phyloP scores from a whole-genome alignment of 2,797 vertebrate species.

The Amblyraja radiata region DNA sequence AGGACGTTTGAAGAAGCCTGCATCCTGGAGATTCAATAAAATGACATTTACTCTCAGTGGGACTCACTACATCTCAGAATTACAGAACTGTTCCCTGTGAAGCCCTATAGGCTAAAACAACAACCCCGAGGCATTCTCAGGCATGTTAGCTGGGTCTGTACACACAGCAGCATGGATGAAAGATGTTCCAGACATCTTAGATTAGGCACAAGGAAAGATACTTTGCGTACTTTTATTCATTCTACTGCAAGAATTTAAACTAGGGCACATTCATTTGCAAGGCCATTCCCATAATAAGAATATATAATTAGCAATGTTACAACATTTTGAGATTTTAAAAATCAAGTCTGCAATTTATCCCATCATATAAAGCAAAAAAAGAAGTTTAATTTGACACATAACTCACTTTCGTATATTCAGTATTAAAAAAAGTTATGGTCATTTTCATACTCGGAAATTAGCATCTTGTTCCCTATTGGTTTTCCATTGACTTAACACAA shows the following conservation, averaged over 20 bases:
- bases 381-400: no score
- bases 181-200: no score
- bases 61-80: not conserved
- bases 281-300: not conserved
- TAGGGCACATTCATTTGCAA: not conserved
- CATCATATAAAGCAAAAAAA: no score
- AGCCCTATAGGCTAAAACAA: not conserved
- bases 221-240: not conserved
- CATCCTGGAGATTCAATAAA: not conserved
- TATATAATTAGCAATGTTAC: not conserved
- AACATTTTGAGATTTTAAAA: no score
- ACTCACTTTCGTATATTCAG: no score
- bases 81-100: not conserved
- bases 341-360: no score
- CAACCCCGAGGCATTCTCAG: not conserved
- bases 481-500: no score
- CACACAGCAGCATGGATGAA: not conserved
- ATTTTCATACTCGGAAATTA: no score
- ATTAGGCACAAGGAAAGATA: not conserved
- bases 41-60: not conserved
- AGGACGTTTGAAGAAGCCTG: not conserved
- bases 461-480: no score
- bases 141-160: not conserved
- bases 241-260: not conserved
- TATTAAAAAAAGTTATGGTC: no score